phyloP scores from a whole-genome alignment of 2,113 vertebrate genomes.

The Tichodroma muraria region DNA sequence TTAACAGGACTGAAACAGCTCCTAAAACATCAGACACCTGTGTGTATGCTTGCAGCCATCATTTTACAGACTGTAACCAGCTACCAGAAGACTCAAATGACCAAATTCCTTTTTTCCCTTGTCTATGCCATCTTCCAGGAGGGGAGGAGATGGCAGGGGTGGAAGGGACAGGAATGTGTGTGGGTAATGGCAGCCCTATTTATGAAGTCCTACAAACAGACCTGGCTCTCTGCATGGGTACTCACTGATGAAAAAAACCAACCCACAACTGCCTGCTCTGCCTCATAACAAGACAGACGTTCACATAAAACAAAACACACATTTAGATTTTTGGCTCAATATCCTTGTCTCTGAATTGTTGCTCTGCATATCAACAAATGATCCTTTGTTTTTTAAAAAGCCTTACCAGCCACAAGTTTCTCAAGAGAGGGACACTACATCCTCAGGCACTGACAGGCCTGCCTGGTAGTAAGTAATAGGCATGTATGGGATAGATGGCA shows the following conservation, averaged over 20 bases:
- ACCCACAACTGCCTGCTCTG: background rate
- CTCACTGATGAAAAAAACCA: background rate
- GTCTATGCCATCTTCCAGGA: background rate
- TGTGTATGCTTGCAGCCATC: background rate
- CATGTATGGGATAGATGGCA: background rate
- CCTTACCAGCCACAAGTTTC: background rate
- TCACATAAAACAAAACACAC: slow-evolving; percentile 32
- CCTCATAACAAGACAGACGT: background rate
- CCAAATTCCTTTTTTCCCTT: background rate
- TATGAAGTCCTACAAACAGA: slow-evolving; percentile 4
- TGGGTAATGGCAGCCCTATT: slow-evolving; percentile 22
- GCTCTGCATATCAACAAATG: slow-evolving; percentile 7
- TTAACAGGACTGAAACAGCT: background rate
- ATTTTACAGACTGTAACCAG: background rate
- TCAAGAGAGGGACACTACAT: background rate
- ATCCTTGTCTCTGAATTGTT: slow-evolving; percentile 15
- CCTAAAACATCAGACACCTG: background rate
- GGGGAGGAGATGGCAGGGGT: background rate
- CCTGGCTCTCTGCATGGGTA: background rate
- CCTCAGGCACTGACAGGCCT: background rate
- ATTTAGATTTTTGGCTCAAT: slow-evolving; percentile 35
- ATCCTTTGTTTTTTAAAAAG: slow-evolving; percentile 22
- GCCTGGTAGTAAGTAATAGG: background rate
- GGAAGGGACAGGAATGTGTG: background rate
- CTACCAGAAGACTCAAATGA: background rate